A percentile compares a stretch with the other conserved stretches of the same genome.
Evolutionary conservation across 2,888 invertebrate genomes (phyloP).

Genomic region (Bhutanitis thaidina): DNA sequence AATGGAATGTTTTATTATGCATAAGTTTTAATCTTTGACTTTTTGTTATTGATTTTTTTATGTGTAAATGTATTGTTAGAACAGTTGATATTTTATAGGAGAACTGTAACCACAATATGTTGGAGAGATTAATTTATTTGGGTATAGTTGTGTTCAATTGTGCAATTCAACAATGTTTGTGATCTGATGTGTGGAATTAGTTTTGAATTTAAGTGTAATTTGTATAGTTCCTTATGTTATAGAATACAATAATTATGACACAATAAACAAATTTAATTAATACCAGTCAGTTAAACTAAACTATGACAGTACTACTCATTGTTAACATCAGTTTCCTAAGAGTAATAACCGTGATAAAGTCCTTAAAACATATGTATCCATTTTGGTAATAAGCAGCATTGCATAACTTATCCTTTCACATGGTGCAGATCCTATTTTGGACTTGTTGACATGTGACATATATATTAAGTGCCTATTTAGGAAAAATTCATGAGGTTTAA

Average conservation of each 20-base stretch:
- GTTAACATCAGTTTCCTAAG: conserved; percentile 65
- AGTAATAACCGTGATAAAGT: conserved; percentile 43
- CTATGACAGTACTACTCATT: conserved; percentile 52
- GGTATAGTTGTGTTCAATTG: conserved; percentile 67
- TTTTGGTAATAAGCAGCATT: no score
- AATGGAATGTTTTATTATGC: conserved; percentile 55
- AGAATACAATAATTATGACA: conserved; percentile 54
- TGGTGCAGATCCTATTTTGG: no score
- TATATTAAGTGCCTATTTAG: no score
- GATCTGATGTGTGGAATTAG: conserved; percentile 72
- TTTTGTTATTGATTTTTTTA: conserved; percentile 67
- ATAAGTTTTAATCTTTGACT: conserved; percentile 63
- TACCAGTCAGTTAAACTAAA: conserved; percentile 38
- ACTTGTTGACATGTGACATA: no score
- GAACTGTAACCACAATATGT: conserved; percentile 46
- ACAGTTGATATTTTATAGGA: conserved; percentile 74
- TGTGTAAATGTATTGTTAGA: conserved; percentile 59
- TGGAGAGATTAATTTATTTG: conserved; percentile 75
- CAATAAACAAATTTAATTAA: conserved; percentile 18
- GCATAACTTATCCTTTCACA: no score
- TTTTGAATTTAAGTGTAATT: conserved; percentile 67
- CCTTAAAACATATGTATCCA: no score
- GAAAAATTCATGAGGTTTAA: no score
- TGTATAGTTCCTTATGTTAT: conserved; percentile 77
- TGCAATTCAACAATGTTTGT: conserved; percentile 74